Evolutionary conservation across 1,140 invertebrate species (phyloP), one percentile per base, ranked within the genome.

Genomic region (Hylaeus volcanicus): DNA sequence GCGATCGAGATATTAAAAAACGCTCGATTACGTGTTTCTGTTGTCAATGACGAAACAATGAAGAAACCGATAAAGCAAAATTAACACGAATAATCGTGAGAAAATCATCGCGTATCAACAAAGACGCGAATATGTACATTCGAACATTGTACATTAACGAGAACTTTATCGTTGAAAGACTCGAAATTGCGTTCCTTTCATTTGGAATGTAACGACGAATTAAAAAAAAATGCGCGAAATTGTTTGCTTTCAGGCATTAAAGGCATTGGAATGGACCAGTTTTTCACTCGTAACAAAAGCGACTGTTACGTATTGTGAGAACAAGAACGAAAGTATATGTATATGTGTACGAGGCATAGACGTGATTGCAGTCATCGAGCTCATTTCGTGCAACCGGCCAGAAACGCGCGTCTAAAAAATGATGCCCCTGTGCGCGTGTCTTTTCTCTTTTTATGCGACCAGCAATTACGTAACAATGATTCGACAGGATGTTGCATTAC

Each of bases 401-500:
- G 43, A 69, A 37, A 61, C 66, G 70, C 64, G n/a, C 14, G 64
- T 37, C 8, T 45, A 6, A 64, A 64, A 41, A 37, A 37, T 43
- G 15, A 43, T 15, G 61, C 11, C 14, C 41, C 5, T 39, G 41
- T 26, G 26, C 26, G 26, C 39, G 63, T 15, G 63, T 43, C 68
- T 56, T 70, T 70, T 55, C 51, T 51, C 48, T 53, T 71, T 71
- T 77, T 60, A 5, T 15, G 41, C 37, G n/a, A 5, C 2, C 9
- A 41, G 11, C 2, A 43, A 37, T 72, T 79, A 53, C 69, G 69
- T 63, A 53, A 72, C n/a, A 1, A 12, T 39, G 39, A 79, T 79
- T 64, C 69, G 76, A 79, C 76, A 79, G 76, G 76, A 79, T 79
- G 76, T 79, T 79, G 69, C 76, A 51, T 72, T 78, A 72, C 39